Evolutionary conservation across 2,797 vertebrate species (phyloP).

Genomic region (Dipus sagitta): DNA sequence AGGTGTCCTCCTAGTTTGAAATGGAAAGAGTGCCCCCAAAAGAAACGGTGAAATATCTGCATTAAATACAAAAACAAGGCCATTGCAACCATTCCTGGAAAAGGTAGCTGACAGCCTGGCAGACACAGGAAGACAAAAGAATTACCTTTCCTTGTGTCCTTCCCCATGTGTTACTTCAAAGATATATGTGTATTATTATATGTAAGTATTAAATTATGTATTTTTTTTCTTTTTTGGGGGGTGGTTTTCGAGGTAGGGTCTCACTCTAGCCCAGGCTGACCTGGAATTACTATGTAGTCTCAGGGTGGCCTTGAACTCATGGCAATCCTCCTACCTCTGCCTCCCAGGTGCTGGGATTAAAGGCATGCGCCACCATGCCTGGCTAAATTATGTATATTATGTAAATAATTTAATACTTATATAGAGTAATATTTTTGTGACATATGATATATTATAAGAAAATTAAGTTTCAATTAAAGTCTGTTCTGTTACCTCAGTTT

Average conservation of each 20-base stretch:
- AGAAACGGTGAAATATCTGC: not conserved
- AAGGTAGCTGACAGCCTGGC: not conserved
- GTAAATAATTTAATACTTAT: no score
- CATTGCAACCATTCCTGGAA: not conserved
- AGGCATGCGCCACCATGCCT: no score
- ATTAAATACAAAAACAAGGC: not conserved
- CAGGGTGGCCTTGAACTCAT: no score
- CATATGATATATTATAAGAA: not conserved
- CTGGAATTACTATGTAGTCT: no score
- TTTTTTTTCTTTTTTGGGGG: no score
- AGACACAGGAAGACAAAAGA: not conserved
- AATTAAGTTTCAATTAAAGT: constrained; percentile 29
- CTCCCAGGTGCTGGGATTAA: no score
- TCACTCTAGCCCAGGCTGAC: no score
- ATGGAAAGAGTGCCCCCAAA: not conserved
- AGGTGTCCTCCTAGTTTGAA: not conserved
- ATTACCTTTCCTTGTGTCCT: not conserved
- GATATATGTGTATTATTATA: not conserved
- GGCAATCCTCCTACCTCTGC: no score
- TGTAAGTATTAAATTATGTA: not conserved
- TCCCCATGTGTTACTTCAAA: not conserved
- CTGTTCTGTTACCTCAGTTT: not conserved
- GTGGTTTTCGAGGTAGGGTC: no score
- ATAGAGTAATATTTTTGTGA: not conserved
- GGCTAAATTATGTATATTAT: not conserved